Base-by-base conservation (phyloP, 2,888 invertebrate species). In the Ptilodon capucinus region DNA sequence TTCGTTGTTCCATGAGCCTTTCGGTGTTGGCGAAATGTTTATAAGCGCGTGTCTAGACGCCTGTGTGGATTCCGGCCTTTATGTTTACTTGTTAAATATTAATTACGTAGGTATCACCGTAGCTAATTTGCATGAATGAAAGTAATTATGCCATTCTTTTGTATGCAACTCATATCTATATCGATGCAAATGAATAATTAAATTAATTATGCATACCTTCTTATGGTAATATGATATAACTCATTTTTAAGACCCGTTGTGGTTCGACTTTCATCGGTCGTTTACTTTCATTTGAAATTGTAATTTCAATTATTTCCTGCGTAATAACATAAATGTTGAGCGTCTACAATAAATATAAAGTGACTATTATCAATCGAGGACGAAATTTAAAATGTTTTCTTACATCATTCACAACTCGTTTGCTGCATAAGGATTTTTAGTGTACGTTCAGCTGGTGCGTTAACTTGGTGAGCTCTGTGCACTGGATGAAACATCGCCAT, bases 91-190 rank as follows among this genome's bases (percentile, higher is more conserved):
- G n/a, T n/a, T n/a, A n/a, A n/a, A n/a, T n/a, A n/a, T n/a, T n/a
- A n/a, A n/a, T n/a, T n/a, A n/a, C n/a, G n/a, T n/a, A n/a, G n/a
- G n/a, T n/a, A n/a, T n/a, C n/a, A n/a, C n/a, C n/a, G n/a, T 23
- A 28, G 6, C 11, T 28, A 28, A n/a, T 28, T 32, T 32, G 14
- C 14, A 32, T 32, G 2, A 14, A 32, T 40, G 42, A 38, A 42
- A 47, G 9, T 34, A 25, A 25, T 32, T 35, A 45, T 39, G n/a
- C 36, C 9, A 48, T 42, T 46, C 8, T 48, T 41, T 42, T 46
- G 44, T 40, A 39, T 46, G 34, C 47, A 49, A 35, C 41, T 51
- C n/a, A 40, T 54, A 51, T 42, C 46, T n/a, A 21, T 44, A 48
- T 42, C 9, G 42, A 46, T 42, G 40, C 41, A 38, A 46, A 43